phyloP scores from a whole-genome alignment of 2,888 invertebrate genomes.

The Salticus scenicus region DNA sequence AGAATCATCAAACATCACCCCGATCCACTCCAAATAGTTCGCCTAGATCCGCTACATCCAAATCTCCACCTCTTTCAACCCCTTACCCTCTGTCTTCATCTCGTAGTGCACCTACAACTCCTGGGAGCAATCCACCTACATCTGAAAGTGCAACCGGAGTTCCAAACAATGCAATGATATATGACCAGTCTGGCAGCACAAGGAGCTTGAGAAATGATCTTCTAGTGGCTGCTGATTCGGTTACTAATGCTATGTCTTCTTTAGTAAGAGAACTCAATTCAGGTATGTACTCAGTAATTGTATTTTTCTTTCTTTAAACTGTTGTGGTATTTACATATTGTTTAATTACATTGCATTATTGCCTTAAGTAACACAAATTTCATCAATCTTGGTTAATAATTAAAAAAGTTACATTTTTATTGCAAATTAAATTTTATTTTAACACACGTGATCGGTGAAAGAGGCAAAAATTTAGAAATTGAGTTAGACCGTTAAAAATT shows the following conservation, averaged over 20 bases:
- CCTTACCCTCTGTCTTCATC: slow-evolving; percentile 73
- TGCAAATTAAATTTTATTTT: no score
- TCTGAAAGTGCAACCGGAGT: slow-evolving; percentile 74
- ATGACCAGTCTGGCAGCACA: slow-evolving; percentile 73
- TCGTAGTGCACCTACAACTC: slow-evolving; percentile 74
- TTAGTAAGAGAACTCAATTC: slow-evolving; percentile 96
- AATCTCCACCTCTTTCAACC: slow-evolving; percentile 74
- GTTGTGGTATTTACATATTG: not conserved
- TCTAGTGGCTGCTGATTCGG: slow-evolving; percentile 95
- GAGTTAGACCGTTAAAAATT: no score
- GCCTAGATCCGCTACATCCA: slow-evolving; percentile 78
- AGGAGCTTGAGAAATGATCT: slow-evolving; percentile 82
- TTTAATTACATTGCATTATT: not conserved
- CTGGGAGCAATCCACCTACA: slow-evolving; percentile 73
- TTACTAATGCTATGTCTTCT: slow-evolving; percentile 98
- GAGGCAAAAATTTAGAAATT: no score
- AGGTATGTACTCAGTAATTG: no score
- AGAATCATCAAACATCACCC: slow-evolving; percentile 73
- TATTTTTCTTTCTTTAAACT: no score
- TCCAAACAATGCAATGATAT: slow-evolving; percentile 78
- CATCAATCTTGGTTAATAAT: no score
- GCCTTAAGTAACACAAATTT: no score
- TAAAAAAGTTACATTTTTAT: no score
- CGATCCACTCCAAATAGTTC: slow-evolving; percentile 74
- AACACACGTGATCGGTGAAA: no score